phyloP scores from a whole-genome alignment of 2,797 vertebrate genomes.

The Salmo trutta region DNA sequence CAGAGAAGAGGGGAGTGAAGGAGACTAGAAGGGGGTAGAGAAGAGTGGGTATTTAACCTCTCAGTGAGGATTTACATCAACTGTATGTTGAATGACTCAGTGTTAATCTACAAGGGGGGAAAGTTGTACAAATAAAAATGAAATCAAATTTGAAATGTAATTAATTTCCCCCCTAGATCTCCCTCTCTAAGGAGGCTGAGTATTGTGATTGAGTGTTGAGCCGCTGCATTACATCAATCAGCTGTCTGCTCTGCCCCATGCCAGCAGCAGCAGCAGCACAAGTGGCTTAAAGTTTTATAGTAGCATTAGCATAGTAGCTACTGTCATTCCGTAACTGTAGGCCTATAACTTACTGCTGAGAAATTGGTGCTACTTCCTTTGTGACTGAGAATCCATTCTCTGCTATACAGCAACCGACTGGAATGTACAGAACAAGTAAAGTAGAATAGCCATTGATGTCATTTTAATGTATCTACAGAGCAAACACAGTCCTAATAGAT shows the following conservation, averaged over 20 bases:
- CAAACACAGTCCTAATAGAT: not conserved
- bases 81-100: conserved; percentile 34
- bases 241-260: conserved; percentile 10
- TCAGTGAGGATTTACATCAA: conserved; percentile 14
- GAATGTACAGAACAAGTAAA: not conserved
- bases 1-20: conserved; percentile 20
- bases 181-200: conserved; percentile 8
- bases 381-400: not conserved
- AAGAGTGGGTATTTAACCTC: conserved; percentile 20
- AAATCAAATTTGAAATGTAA: conserved; percentile 39
- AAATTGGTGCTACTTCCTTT: not conserved
- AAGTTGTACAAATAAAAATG: conserved; percentile 18
- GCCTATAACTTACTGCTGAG: not conserved
- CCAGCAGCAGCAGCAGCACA: not conserved
- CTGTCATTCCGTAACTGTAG: not conserved
- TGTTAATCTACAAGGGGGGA: conserved; percentile 14
- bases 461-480: not conserved
- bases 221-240: conserved; percentile 18
- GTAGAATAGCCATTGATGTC: not conserved
- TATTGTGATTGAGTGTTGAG: conserved; percentile 18
- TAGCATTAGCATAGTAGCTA: not conserved
- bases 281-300: not conserved
- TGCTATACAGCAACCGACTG: not conserved
- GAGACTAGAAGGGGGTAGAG: too few species aligned
- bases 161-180: conserved; percentile 31